A percentile compares a stretch with the other conserved stretches of the same genome.
Conservation (phyloP, 53 echinoderm and acorn worm species). For the Arbacia lixula region DNA sequence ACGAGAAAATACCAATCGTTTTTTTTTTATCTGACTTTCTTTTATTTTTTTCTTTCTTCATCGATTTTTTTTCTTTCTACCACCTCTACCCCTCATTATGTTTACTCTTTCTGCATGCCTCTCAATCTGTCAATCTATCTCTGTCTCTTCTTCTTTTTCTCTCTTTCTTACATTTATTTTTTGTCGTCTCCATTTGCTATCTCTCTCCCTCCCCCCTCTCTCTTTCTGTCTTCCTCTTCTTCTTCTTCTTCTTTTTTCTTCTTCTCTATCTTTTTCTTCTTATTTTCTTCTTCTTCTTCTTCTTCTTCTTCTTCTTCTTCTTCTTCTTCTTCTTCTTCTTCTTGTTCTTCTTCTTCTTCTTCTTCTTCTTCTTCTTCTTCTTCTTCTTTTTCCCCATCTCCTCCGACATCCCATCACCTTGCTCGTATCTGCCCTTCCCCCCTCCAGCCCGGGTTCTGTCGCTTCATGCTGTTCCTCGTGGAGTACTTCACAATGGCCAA, state of each 20-base stretch:
- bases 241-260: neutral
- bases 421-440: neutral
- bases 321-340: neutral
- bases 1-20: no score
- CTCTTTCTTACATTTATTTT: neutral
- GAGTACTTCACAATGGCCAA: slow-evolving; percentile 93
- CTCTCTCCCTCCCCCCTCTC: neutral
- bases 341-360: neutral
- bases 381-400: neutral
- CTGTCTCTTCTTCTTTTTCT: neutral
- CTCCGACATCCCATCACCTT: neutral
- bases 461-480: slow-evolving; percentile 64
- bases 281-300: neutral
- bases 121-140: neutral
- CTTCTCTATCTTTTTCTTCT: neutral
- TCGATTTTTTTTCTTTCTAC: neutral
- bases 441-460: slow-evolving; percentile 78
- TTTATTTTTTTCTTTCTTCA: neutral
- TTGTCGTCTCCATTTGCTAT: no score
- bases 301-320: neutral
- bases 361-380: neutral
- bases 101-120: no score
- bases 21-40: neutral
- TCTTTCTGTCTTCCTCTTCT: neutral
- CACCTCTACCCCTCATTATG: neutral